Conservation (phyloP, 2,113 vertebrate species). For the Sebastes fasciatus region DNA sequence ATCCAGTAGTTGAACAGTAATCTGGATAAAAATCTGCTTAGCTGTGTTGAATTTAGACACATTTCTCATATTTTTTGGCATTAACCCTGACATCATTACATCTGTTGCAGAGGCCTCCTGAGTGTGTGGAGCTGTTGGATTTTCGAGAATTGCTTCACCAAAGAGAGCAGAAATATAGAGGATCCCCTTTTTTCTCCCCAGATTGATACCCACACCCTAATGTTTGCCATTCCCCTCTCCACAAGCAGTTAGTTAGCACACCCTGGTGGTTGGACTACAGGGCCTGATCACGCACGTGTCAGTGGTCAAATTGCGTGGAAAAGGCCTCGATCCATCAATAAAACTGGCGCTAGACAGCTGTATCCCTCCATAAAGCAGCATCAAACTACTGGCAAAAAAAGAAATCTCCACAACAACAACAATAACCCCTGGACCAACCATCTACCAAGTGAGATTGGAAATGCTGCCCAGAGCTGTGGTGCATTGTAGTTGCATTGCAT, state of each 20-base stretch:
- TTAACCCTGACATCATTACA: not conserved
- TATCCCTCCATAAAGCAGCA: accelerated
- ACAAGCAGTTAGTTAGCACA: conserved; percentile 16
- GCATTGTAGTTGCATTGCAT: conserved; percentile 95
- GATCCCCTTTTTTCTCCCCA: conserved; percentile 8
- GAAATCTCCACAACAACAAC: not conserved
- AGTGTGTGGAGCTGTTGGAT: not conserved
- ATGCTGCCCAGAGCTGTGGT: conserved; percentile 81
- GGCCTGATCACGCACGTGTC: not conserved
- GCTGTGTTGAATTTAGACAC: not conserved
- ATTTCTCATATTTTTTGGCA: not conserved
- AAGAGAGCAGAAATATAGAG: not conserved
- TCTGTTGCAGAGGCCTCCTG: conserved; percentile 18
- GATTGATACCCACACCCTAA: not conserved
- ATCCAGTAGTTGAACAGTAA: not conserved
- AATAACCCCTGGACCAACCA: not conserved
- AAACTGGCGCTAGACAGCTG: not conserved
- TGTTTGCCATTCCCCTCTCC: not conserved
- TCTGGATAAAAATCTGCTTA: too few species aligned
- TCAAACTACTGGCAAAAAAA: not conserved
- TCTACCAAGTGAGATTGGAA: not conserved
- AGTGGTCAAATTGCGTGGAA: not conserved
- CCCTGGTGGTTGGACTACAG: conserved; percentile 33
- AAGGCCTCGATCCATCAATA: not conserved
- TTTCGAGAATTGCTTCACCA: not conserved